phyloP scores from a whole-genome alignment of 2,797 vertebrate species.

The Eulemur coronatus region DNA sequence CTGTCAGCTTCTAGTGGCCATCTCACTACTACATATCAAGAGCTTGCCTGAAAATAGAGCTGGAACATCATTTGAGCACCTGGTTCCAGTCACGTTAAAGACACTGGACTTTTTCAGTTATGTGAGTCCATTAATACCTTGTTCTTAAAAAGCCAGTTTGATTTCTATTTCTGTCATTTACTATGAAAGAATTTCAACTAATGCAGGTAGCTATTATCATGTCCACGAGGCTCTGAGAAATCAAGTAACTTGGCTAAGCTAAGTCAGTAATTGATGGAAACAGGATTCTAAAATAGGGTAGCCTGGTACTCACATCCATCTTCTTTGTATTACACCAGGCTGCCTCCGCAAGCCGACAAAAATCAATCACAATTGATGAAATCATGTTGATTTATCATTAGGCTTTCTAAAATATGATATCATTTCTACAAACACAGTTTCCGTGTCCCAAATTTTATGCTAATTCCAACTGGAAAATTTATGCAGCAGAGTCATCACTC shows the following conservation, averaged over 20 bases:
- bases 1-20: neutral
- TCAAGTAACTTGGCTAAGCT: neutral
- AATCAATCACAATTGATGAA: slow-evolving; percentile 49
- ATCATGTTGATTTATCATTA: slow-evolving; percentile 54
- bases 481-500: neutral
- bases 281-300: neutral
- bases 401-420: slow-evolving; percentile 27
- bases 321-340: neutral
- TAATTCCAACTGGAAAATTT: slow-evolving; percentile 30
- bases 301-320: slow-evolving; percentile 8
- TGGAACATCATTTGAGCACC: neutral
- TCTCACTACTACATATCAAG: neutral
- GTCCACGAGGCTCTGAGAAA: slow-evolving; percentile 14
- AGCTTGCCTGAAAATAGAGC: neutral
- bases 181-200: neutral
- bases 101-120: neutral
- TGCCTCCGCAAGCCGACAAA: neutral
- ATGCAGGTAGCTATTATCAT: neutral
- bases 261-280: slow-evolving; percentile 25
- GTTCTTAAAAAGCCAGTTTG: slow-evolving; percentile 16
- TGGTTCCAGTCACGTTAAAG: neutral
- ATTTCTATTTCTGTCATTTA: slow-evolving; percentile 30
- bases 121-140: neutral
- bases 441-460: slow-evolving; percentile 4
- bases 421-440: slow-evolving; percentile 39